phyloP scores from a whole-genome alignment of 92 coral and sea anemone genomes.

The Parazoanthus swiftii region DNA sequence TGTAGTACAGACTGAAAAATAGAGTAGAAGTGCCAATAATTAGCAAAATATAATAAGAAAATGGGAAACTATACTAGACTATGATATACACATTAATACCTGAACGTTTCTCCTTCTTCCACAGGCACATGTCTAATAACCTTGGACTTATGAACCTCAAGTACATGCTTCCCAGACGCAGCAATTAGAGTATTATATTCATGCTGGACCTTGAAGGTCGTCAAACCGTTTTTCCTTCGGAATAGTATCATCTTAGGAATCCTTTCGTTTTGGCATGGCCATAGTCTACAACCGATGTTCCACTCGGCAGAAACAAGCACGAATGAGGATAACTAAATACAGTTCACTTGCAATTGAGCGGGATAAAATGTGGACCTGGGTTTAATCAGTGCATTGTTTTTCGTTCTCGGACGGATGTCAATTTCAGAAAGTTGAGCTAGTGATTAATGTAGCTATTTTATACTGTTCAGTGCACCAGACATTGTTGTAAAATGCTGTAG shows the following conservation, averaged over 20 bases:
- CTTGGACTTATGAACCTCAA: constrained; percentile 2
- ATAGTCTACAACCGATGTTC: constrained; percentile 2
- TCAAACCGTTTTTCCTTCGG: not conserved
- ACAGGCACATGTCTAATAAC: not conserved
- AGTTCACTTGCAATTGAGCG: too few relatives aligned
- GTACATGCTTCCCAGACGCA: constrained; percentile 4
- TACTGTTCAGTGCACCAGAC: not conserved
- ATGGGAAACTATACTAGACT: too few relatives aligned
- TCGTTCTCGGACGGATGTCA: not conserved
- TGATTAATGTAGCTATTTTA: too few relatives aligned
- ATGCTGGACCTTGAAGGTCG: constrained; percentile 15
- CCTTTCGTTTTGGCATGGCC: not conserved
- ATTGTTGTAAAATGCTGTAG: not conserved
- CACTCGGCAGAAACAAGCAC: not conserved
- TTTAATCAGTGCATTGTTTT: too few relatives aligned
- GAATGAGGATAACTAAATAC: not conserved
- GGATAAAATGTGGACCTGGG: too few relatives aligned
- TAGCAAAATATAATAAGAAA: too few relatives aligned
- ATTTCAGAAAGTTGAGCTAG: constrained; percentile 7
- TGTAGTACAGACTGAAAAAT: too few relatives aligned
- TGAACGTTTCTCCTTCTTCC: too few relatives aligned
- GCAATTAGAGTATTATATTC: not conserved
- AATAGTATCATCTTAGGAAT: not conserved
- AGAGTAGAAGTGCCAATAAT: too few relatives aligned
- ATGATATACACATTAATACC: too few relatives aligned